phyloP scores from a whole-genome alignment of 2,888 invertebrate genomes.

The Kryphioiulus occultus region DNA sequence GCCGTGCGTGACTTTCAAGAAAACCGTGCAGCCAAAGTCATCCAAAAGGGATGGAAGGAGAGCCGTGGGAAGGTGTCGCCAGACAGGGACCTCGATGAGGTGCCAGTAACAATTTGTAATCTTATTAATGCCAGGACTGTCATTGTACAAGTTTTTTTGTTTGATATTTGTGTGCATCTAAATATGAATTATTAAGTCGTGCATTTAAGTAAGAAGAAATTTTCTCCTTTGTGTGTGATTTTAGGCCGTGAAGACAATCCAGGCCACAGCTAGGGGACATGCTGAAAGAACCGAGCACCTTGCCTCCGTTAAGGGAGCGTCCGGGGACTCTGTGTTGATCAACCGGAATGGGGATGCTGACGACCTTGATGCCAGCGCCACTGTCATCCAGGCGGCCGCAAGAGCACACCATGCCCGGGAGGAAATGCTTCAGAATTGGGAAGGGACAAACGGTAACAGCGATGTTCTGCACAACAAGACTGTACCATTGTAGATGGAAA shows the following conservation, averaged over 20 bases:
- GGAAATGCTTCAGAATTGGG: conserved; percentile 30
- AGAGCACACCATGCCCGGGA: conserved; percentile 16
- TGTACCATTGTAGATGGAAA: neutral
- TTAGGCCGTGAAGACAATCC: conserved; percentile 30
- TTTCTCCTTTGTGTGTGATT: neutral
- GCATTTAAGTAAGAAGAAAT: no score
- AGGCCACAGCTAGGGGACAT: conserved; percentile 6
- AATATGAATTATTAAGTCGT: no score
- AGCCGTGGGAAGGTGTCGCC: neutral
- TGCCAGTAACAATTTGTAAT: neutral
- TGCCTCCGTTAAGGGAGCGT: neutral
- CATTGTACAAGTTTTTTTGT: no score
- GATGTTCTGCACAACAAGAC: neutral
- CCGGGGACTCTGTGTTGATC: neutral
- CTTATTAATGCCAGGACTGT: no score
- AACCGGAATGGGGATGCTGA: neutral
- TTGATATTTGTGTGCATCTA: no score
- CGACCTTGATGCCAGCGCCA: conserved; percentile 29
- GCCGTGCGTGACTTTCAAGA: neutral
- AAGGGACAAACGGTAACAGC: neutral
- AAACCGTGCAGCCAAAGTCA: neutral
- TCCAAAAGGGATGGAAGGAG: conserved; percentile 29
- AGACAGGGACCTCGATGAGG: neutral
- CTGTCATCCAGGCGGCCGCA: conserved; percentile 14
- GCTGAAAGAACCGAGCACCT: neutral